Evolutionary conservation across 2,113 vertebrate genomes (phyloP).

Genomic region (Chlorocebus sabaeus): DNA sequence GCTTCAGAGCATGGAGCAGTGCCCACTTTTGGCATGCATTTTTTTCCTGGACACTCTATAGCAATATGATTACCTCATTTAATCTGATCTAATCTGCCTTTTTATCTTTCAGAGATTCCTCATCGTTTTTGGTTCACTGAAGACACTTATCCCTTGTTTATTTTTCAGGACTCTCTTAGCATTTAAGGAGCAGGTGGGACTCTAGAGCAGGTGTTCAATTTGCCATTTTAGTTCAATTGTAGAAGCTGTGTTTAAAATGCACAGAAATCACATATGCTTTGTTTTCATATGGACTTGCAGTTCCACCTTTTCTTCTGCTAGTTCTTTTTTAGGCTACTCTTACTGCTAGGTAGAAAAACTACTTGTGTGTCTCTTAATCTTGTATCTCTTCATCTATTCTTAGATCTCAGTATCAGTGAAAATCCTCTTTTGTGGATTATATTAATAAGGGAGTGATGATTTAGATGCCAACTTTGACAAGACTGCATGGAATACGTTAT

Average conservation of each 20-base stretch:
- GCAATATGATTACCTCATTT: not conserved
- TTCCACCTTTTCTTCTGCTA: not conserved
- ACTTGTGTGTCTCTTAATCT: not conserved
- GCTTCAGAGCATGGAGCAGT: not conserved
- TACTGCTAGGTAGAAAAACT: not conserved
- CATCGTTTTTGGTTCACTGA: not conserved
- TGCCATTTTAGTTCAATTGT: not conserved
- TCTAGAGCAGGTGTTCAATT: not conserved
- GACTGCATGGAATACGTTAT: not conserved
- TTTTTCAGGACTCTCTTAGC: not conserved
- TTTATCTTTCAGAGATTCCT: conserved; percentile 3
- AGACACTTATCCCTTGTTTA: not conserved
- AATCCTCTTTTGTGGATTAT: not conserved
- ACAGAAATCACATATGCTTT: not conserved
- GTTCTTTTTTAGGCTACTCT: not conserved
- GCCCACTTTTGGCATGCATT: not conserved
- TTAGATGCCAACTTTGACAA: conserved; percentile 23
- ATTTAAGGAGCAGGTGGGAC: not conserved
- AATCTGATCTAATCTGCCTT: not conserved
- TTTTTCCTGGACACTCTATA: not conserved
- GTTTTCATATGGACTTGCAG: not conserved
- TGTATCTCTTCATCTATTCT: not conserved
- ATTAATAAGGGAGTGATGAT: not conserved
- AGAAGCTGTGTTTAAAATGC: not conserved
- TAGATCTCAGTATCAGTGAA: not conserved